phyloP scores from a whole-genome alignment of 2,888 invertebrate species.

The Incurvaria masculella region DNA sequence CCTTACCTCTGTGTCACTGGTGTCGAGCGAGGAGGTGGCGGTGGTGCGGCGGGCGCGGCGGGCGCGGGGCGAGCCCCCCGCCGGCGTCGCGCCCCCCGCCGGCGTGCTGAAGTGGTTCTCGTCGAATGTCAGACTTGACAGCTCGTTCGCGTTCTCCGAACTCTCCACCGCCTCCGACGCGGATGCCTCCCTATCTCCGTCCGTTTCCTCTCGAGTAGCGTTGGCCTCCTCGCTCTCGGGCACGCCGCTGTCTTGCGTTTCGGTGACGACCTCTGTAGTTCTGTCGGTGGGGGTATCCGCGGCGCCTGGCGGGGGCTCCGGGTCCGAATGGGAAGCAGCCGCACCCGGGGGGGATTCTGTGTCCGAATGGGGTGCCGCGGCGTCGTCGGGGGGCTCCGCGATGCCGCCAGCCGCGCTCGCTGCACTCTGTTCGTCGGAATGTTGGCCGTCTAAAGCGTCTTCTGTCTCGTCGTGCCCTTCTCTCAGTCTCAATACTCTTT shows the following conservation, averaged over 20 bases:
- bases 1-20: constrained; percentile 47
- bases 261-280: background rate
- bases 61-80: constrained; percentile 22
- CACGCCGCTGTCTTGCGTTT: background rate
- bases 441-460: background rate
- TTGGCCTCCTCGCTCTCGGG: constrained; percentile 3
- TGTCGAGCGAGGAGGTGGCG: constrained; percentile 35
- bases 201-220: no score
- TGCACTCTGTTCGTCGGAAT: no score
- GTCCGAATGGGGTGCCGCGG: background rate
- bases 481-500: constrained; percentile 22
- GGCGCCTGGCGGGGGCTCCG: background rate
- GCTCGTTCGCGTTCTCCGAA: constrained; percentile 18
- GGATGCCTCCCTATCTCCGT: constrained; percentile 4
- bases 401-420: background rate
- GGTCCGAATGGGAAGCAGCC: background rate
- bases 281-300: background rate
- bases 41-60: constrained; percentile 24
- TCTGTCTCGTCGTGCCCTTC: constrained; percentile 14
- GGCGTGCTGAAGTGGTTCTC: constrained; percentile 54
- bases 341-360: background rate
- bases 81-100: constrained; percentile 32
- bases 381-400: background rate
- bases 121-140: constrained; percentile 36
- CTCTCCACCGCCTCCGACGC: background rate